A percentile compares a stretch with the other conserved stretches of the same genome.
Evolutionary conservation across 2,113 vertebrate genomes (phyloP).

Genomic region (Poecile atricapillus): DNA sequence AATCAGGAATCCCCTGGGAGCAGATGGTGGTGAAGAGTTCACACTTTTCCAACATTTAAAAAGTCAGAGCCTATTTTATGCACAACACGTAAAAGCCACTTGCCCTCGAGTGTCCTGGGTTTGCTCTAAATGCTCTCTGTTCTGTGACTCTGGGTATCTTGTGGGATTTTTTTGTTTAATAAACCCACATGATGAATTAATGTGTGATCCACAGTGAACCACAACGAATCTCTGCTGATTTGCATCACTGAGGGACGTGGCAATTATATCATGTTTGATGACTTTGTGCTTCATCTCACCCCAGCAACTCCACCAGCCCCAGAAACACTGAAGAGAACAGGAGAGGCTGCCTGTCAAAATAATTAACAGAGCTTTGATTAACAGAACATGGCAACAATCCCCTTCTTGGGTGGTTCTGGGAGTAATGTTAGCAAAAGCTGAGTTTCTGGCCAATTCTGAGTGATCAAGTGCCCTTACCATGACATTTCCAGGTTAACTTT

Average conservation of each 20-base stretch:
- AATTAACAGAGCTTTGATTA: slow-evolving; percentile 5
- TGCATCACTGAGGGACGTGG: not conserved
- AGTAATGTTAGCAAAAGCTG: not conserved
- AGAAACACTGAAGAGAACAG: slow-evolving; percentile 4
- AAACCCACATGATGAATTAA: not conserved
- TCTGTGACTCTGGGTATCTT: not conserved
- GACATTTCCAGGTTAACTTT: not conserved
- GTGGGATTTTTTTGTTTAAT: not conserved
- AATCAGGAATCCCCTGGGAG: not conserved
- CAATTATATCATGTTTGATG: not conserved
- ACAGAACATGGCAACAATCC: slow-evolving; percentile 12
- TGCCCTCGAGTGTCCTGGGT: not conserved
- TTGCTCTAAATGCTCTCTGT: not conserved
- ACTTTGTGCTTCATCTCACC: slow-evolving; percentile 27
- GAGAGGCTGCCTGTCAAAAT: slow-evolving; percentile 31
- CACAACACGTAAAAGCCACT: not conserved
- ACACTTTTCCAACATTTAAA: not conserved
- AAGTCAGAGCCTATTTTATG: not conserved
- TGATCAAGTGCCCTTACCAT: not conserved
- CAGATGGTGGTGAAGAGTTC: not conserved
- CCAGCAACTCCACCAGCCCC: not conserved
- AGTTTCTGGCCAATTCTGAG: not conserved
- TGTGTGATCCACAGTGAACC: not conserved
- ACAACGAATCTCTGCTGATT: not conserved
- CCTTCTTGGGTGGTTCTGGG: not conserved